Conservation (phyloP, 2,113 vertebrate genomes). For the Phaethon lepturus region DNA sequence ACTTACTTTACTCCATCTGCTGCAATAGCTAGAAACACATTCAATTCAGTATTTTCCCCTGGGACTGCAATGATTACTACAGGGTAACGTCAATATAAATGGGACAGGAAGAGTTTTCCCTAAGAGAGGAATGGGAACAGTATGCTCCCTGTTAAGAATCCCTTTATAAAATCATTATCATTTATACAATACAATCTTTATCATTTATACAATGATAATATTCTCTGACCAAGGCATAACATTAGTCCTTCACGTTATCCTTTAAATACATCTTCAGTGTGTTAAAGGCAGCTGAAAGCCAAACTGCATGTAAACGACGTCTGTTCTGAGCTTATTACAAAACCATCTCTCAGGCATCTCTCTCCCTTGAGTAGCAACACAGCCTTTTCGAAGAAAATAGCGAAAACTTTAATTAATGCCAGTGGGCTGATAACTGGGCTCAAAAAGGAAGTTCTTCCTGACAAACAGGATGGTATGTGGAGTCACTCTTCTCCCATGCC, state of each 20-base stretch:
- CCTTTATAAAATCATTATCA: not conserved
- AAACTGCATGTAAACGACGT: not conserved
- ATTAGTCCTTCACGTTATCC: not conserved
- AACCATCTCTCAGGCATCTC: accelerated
- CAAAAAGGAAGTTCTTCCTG: not conserved
- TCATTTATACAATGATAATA: not conserved
- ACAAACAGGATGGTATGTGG: not conserved
- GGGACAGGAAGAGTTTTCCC: not conserved
- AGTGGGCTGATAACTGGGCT: not conserved
- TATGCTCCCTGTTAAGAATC: not conserved
- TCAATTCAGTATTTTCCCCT: not conserved
- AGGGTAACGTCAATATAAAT: not conserved
- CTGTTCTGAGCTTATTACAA: not conserved
- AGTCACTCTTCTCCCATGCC: not conserved
- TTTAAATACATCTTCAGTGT: not conserved
- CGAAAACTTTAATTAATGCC: not conserved
- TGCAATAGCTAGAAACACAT: not conserved
- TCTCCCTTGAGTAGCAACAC: not conserved
- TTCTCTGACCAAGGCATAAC: not conserved
- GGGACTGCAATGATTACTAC: not conserved
- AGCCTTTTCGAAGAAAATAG: not conserved
- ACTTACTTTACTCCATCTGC: not conserved
- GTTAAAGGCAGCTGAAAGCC: not conserved
- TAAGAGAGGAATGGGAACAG: not conserved
- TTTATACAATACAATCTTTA: too few relatives aligned